A percentile compares a stretch with the other conserved stretches of the same genome.
phyloP scores from a whole-genome alignment of 2,888 invertebrate species.

The Automeris io region DNA sequence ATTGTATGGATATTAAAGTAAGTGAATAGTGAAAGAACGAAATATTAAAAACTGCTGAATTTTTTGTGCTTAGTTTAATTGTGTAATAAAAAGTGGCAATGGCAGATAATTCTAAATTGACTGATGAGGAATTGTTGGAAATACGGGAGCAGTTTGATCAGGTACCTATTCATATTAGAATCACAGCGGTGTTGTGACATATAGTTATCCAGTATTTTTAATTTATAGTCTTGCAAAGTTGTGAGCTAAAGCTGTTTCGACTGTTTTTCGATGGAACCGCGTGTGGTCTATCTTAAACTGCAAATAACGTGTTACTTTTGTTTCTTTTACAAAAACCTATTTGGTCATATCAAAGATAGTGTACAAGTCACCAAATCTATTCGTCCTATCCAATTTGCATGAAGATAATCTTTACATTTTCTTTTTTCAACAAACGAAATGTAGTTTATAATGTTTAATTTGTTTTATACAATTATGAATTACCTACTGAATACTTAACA shows the following conservation, averaged over 20 bases:
- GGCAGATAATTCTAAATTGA: conserved; percentile 77
- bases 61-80: conserved; percentile 64
- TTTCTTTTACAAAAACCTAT: too few species aligned
- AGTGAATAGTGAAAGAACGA: conserved; percentile 41
- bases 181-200: too few species aligned
- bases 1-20: conserved; percentile 33
- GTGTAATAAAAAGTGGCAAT: conserved; percentile 55
- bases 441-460: too few species aligned
- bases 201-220: too few species aligned
- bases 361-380: too few species aligned
- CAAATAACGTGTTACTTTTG: neutral
- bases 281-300: conserved; percentile 28
- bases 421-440: too few species aligned
- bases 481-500: too few species aligned
- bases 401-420: too few species aligned
- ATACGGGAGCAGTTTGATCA: conserved; percentile 85
- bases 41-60: conserved; percentile 20
- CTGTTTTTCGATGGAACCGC: conserved; percentile 24
- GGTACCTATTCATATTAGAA: too few species aligned
- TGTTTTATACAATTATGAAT: too few species aligned
- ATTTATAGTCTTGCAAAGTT: conserved; percentile 8
- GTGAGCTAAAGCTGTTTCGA: conserved; percentile 12
- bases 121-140: conserved; percentile 84
- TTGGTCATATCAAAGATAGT: neutral
- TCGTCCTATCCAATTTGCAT: too few species aligned